Percentiles rank a stretch among this genome's conserved stretches.
Evolutionary conservation across 23 tunicate genomes (phyloP).

Genomic region (Halocynthia aurantium): DNA sequence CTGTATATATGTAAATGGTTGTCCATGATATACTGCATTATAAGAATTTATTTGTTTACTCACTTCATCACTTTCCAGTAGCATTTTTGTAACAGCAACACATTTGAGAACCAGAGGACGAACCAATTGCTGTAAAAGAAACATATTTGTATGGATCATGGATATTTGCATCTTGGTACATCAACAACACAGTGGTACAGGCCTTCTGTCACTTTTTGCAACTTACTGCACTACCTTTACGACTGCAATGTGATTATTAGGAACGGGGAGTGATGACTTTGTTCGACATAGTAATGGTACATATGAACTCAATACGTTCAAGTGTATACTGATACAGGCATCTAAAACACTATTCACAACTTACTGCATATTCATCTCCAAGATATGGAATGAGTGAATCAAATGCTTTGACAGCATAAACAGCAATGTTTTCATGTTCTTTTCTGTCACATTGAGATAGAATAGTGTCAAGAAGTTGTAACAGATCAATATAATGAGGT

Average conservation of each 20-base stretch:
- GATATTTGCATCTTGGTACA: too few species aligned
- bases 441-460: conserved; percentile 13
- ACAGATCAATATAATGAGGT: conserved; percentile 36
- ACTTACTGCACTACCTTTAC: too few species aligned
- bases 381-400: conserved; percentile 67
- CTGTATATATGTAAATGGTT: too few species aligned
- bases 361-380: conserved; percentile 78
- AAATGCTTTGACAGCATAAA: conserved; percentile 64
- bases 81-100: conserved; percentile 42
- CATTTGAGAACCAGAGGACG: conserved; percentile 73
- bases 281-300: too few species aligned
- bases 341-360: background rate
- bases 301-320: too few species aligned
- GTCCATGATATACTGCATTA: too few species aligned
- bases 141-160: background rate
- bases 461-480: conserved; percentile 32
- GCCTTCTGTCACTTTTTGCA: too few species aligned
- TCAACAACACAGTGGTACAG: too few species aligned
- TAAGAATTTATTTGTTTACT: background rate
- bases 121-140: conserved; percentile 41
- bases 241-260: too few species aligned
- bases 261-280: too few species aligned
- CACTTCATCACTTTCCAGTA: conserved; percentile 48
- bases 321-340: too few species aligned
- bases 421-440: conserved; percentile 20